Percentiles rank a stretch among this genome's conserved stretches.
Evolutionary conservation across 2,797 vertebrate genomes (phyloP).

Genomic region (Iguana delicatissima): DNA sequence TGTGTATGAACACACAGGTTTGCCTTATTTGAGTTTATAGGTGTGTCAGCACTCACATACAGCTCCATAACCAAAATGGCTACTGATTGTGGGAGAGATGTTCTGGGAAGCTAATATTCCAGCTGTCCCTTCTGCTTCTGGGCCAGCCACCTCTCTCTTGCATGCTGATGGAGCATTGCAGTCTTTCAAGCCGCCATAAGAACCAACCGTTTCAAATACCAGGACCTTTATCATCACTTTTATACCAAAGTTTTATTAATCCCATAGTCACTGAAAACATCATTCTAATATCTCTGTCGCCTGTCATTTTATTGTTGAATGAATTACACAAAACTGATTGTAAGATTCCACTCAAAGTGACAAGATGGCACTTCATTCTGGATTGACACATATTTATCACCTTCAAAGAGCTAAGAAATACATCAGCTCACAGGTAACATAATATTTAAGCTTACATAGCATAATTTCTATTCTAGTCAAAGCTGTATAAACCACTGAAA

Average conservation of each 20-base stretch:
- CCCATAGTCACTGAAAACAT: background rate
- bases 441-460: constrained; percentile 47
- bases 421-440: constrained; percentile 12
- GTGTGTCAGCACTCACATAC: no score
- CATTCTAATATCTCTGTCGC: background rate
- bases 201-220: background rate
- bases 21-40: no score
- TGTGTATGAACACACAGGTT: no score
- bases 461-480: constrained; percentile 59
- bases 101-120: no score
- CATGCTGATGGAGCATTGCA: no score
- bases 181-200: no score
- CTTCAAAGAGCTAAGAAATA: constrained; percentile 17
- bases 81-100: no score
- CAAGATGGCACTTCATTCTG: constrained; percentile 3
- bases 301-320: background rate
- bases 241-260: background rate
- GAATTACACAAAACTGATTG: background rate
- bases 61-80: no score
- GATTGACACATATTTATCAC: constrained; percentile 17
- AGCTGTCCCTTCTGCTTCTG: no score
- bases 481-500: constrained; percentile 49
- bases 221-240: background rate
- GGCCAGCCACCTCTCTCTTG: no score
- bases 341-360: background rate